These are phyloP conservation scores for Bergia puertoricense DNA, from an alignment of 92 coral and sea anemone species.

Conservation along the genomic window DNA sequence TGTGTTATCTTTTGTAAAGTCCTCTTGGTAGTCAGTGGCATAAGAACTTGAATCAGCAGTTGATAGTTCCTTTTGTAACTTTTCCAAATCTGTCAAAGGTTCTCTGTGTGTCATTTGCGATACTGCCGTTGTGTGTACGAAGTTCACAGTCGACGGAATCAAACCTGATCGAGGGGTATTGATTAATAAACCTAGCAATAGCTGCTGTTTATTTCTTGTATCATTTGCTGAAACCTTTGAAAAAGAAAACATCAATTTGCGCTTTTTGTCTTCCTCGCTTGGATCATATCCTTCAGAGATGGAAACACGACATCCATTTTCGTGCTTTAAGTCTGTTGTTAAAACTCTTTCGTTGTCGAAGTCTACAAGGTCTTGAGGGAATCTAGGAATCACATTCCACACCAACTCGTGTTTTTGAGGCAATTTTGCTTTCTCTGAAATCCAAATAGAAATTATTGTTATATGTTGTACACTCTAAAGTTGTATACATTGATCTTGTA, in stretches of 20 bases:
- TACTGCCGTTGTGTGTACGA: slow-evolving; percentile 7
- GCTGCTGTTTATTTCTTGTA: not conserved
- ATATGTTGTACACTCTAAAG: not conserved
- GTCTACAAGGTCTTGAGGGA: not conserved
- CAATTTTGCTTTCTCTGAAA: not conserved
- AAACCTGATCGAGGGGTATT: slow-evolving; percentile 2
- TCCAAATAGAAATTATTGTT: not conserved
- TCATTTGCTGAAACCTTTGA: not conserved
- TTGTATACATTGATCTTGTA: not conserved
- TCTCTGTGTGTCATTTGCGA: not conserved
- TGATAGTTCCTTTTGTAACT: not conserved
- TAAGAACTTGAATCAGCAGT: not conserved
- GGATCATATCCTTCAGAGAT: not conserved
- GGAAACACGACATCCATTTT: not conserved
- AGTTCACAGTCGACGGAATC: not conserved
- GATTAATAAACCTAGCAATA: not conserved
- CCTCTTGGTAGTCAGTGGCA: not conserved
- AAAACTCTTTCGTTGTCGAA: not conserved
- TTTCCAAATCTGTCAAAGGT: not conserved
- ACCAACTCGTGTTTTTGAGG: not conserved
- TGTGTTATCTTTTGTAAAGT: not conserved
- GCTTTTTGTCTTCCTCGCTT: not conserved
- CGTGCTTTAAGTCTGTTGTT: not conserved
- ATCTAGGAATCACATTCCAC: slow-evolving; percentile 12
- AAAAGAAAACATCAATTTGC: too few species aligned